Conservation (phyloP, 2,797 vertebrate species). For the Chelonia mydas region DNA sequence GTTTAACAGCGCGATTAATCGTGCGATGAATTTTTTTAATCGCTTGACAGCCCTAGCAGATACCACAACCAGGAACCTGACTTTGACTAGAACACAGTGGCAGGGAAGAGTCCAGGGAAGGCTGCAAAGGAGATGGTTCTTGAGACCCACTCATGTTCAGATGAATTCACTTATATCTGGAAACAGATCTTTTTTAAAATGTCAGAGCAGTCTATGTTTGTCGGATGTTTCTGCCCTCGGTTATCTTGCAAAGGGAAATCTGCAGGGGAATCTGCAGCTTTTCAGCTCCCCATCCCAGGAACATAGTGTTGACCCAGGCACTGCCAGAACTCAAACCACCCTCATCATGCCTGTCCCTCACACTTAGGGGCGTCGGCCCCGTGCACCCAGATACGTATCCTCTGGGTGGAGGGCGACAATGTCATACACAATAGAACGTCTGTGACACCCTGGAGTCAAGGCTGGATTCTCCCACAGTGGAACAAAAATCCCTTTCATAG, state of each 20-base stretch:
- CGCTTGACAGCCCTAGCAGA: too few relatives aligned
- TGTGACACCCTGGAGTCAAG: neutral
- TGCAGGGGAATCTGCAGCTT: neutral
- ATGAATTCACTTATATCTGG: fast-evolving
- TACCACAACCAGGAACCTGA: neutral
- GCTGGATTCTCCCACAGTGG: neutral
- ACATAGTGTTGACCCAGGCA: constrained; percentile 27
- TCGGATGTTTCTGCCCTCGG: constrained; percentile 5
- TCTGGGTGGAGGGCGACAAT: neutral
- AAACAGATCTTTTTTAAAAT: neutral
- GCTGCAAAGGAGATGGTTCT: neutral
- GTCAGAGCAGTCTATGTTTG: neutral
- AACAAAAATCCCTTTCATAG: neutral
- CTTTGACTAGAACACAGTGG: neutral
- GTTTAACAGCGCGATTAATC: too few relatives aligned
- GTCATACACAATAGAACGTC: neutral
- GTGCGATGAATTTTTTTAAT: too few relatives aligned
- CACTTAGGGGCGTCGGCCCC: neutral
- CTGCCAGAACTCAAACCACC: constrained; percentile 16
- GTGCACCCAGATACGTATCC: neutral
- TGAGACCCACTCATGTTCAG: fast-evolving
- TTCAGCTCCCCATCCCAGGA: neutral
- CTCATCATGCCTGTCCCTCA: neutral
- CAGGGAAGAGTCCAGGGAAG: neutral
- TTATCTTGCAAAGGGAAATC: neutral